These are phyloP conservation scores for Mechanitis mazaeus DNA, from an alignment of 2,888 invertebrate species.

Conservation along the genomic window DNA sequence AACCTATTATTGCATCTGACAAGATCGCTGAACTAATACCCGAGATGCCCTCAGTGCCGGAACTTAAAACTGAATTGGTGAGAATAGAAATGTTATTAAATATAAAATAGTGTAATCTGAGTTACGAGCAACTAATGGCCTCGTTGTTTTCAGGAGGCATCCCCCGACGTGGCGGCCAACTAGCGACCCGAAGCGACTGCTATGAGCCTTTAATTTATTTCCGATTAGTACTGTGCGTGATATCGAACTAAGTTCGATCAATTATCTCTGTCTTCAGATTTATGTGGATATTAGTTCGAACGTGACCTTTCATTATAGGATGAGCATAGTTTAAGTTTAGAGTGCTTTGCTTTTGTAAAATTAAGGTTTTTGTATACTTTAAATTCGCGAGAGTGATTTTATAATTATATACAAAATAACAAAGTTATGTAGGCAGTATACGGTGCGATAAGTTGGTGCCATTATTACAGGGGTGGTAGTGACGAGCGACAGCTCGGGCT, in stretches of 20 bases:
- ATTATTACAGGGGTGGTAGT: conserved; percentile 76
- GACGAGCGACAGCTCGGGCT: conserved; percentile 47
- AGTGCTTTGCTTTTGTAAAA: conserved; percentile 75
- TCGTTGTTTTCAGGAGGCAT: conserved; percentile 43
- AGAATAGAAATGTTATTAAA: conserved; percentile 13
- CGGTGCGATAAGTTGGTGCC: conserved; percentile 77
- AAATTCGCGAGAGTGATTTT: conserved; percentile 70
- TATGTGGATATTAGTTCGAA: conserved; percentile 61
- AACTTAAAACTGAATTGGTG: conserved; percentile 64
- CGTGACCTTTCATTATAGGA: conserved; percentile 62
- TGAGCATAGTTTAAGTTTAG: conserved; percentile 74
- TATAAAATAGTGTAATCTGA: background rate
- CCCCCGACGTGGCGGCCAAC: conserved; percentile 54
- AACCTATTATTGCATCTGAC: conserved; percentile 51
- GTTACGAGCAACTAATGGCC: background rate
- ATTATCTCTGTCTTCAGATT: conserved; percentile 50
- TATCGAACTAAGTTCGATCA: conserved; percentile 70
- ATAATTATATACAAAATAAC: conserved; percentile 69
- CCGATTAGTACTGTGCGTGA: conserved; percentile 59
- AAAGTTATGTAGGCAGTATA: conserved; percentile 76
- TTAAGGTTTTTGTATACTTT: conserved; percentile 73
- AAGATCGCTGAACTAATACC: conserved; percentile 67
- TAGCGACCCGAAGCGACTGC: conserved; percentile 40
- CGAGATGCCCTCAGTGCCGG: conserved; percentile 63
- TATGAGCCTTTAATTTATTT: conserved; percentile 72